Base-by-base conservation (phyloP, 2,797 vertebrate species). In the Phrynocephalus vlangalii region DNA sequence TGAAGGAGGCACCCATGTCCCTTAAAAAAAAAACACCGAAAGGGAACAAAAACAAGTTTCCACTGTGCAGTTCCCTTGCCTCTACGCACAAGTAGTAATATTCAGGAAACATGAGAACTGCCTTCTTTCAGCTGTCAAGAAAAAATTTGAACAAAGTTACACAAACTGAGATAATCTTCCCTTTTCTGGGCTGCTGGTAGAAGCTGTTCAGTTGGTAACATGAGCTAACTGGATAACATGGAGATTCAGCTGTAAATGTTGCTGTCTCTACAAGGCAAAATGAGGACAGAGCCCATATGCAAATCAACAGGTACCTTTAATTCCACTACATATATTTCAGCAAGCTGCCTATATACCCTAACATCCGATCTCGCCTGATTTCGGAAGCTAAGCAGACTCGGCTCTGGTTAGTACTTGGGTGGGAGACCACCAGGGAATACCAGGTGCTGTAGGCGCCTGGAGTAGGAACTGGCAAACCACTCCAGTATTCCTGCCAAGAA, bases 191-290 rank as follows among this genome's bases (percentile, higher is more conserved):
- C 48, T 28, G 28, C 50, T 56, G 3, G 56, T 13, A 3, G 15
- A 78, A 18, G 44, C n/a, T 20, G 1, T 79, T n/a, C 28, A 6
- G 30, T 79, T 56, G 16, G 50, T 13, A 9, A 5, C 8, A 22
- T 3, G 16, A 9, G 30, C 33, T 33, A 11, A 60, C 5, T 79
- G 30, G 26, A 79, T 11, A 56, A 15, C 50, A 78, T 6, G 13
- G 70, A 38, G 52, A 26, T 72, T 56, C n/a, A 72, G 76, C 28
- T 16, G 75, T 89, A 83, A 84, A 3, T 30, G 71, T 30, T 87
- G 75, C 86, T 77, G 79, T 82, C 11, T 16, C 0, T 9, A 81
- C 50, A 3, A 71, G 44, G 48, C 11, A 48, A 71, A 26, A 82
- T 72, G 28, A 9, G 48, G 11, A 60, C 30, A 75, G 8, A n/a